Evolutionary conservation across 2,888 invertebrate genomes (phyloP).

Genomic region (Ectemnius lituratus): DNA sequence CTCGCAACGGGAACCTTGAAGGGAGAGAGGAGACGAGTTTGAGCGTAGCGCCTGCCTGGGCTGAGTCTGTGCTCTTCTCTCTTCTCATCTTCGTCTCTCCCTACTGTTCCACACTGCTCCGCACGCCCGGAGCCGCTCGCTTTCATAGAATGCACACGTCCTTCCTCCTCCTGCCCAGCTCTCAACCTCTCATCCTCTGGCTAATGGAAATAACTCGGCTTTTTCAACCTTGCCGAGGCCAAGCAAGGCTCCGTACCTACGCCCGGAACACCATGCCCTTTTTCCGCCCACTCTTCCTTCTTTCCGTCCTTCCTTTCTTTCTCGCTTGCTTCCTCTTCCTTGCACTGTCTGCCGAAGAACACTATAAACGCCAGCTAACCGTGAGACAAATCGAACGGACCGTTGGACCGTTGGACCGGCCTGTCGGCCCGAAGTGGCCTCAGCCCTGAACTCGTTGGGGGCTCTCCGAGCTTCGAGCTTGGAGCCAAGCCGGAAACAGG

Average conservation of each 20-base stretch:
- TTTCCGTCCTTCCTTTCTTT: constrained; percentile 25
- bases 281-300: constrained; percentile 43
- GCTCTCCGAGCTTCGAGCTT: too few species aligned
- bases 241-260: constrained; percentile 34
- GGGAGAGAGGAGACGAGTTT: constrained; percentile 11
- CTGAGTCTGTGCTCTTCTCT: neutral
- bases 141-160: constrained; percentile 9
- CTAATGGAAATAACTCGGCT: constrained; percentile 68
- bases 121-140: neutral
- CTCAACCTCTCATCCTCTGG: constrained; percentile 56
- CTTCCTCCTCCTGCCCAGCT: constrained; percentile 37
- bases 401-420: constrained; percentile 35
- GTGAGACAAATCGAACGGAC: constrained; percentile 16
- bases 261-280: constrained; percentile 18
- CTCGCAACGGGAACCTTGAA: constrained; percentile 27
- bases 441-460: neutral
- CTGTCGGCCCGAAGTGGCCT: constrained; percentile 47
- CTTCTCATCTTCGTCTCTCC: neutral
- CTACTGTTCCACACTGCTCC: neutral
- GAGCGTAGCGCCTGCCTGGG: too few species aligned
- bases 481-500: constrained; percentile 1
- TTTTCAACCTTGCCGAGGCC: constrained; percentile 51
- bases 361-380: constrained; percentile 72
- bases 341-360: constrained; percentile 57
- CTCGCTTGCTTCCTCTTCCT: constrained; percentile 37